Evolutionary conservation across 2,797 vertebrate species (phyloP).

Genomic region (Argya squamiceps): DNA sequence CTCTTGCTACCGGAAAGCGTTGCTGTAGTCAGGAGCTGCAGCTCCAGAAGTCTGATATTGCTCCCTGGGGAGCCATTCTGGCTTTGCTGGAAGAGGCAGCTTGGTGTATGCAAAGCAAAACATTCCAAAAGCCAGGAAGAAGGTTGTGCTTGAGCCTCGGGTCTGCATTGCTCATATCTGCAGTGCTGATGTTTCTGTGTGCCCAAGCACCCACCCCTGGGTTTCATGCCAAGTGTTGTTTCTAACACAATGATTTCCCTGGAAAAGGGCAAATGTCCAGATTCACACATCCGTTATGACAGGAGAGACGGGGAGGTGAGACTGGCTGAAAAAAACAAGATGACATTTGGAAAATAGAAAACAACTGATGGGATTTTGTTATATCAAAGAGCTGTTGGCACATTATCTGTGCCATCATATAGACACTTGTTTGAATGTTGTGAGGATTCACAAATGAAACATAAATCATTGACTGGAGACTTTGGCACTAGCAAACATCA

Average conservation of each 20-base stretch:
- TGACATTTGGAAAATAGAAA: neutral
- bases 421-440: neutral
- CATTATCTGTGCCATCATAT: neutral
- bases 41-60: neutral
- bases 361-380: neutral
- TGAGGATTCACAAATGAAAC: neutral
- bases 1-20: fast-evolving
- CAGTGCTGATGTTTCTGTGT: neutral
- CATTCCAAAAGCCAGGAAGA: neutral
- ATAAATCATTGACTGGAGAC: neutral
- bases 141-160: neutral
- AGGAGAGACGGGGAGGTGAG: neutral
- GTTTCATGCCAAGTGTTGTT: neutral
- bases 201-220: neutral
- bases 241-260: neutral
- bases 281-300: neutral
- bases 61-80: neutral
- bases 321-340: neutral
- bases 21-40: neutral
- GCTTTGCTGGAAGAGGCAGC: neutral
- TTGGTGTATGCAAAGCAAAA: fast-evolving
- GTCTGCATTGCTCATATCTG: neutral
- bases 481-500: neutral
- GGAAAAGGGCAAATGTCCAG: neutral
- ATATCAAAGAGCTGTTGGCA: neutral